phyloP scores from a whole-genome alignment of 2,888 invertebrate genomes.

The Caenorhabditis virilis region DNA sequence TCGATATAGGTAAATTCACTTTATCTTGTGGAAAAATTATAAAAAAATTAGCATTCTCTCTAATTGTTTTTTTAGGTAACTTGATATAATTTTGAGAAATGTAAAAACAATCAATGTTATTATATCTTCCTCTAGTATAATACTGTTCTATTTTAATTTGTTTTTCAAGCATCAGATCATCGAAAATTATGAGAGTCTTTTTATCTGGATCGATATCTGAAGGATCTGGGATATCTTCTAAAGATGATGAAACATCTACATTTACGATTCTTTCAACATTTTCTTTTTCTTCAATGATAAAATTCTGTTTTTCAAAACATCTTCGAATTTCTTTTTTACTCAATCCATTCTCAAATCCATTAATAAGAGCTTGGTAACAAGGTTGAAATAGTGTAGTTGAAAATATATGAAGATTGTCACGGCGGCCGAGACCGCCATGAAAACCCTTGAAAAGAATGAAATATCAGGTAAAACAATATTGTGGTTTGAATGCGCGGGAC shows the following conservation, averaged over 20 bases:
- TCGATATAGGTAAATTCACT: slow-evolving; percentile 39
- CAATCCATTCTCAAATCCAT: slow-evolving; percentile 37
- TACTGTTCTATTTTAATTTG: slow-evolving; percentile 56
- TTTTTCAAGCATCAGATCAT: slow-evolving; percentile 45
- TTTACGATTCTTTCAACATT: slow-evolving; percentile 19
- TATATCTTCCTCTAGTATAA: slow-evolving; percentile 48
- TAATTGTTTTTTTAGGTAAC: slow-evolving; percentile 49
- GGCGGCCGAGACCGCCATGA: too few relatives aligned
- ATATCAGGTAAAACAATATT: too few relatives aligned
- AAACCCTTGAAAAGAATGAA: too few relatives aligned
- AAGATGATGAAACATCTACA: slow-evolving; percentile 12
- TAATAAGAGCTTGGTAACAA: slow-evolving; percentile 46
- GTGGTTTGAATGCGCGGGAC: too few relatives aligned
- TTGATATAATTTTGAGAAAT: slow-evolving; percentile 51
- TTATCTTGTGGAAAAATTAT: slow-evolving; percentile 51
- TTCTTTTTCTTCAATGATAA: slow-evolving; percentile 31
- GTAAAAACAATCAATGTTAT: slow-evolving; percentile 45
- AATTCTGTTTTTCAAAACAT: slow-evolving; percentile 36
- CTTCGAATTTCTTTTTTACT: slow-evolving; percentile 43
- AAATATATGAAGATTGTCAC: slow-evolving; percentile 48
- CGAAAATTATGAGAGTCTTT: slow-evolving; percentile 49
- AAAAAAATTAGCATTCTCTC: slow-evolving; percentile 52
- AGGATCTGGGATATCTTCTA: slow-evolving; percentile 50
- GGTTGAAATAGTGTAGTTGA: slow-evolving; percentile 52
- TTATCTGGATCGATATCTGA: slow-evolving; percentile 35